Evolutionary conservation across 2,888 invertebrate genomes (phyloP).

Genomic region (Sphecodes monilicornis): DNA sequence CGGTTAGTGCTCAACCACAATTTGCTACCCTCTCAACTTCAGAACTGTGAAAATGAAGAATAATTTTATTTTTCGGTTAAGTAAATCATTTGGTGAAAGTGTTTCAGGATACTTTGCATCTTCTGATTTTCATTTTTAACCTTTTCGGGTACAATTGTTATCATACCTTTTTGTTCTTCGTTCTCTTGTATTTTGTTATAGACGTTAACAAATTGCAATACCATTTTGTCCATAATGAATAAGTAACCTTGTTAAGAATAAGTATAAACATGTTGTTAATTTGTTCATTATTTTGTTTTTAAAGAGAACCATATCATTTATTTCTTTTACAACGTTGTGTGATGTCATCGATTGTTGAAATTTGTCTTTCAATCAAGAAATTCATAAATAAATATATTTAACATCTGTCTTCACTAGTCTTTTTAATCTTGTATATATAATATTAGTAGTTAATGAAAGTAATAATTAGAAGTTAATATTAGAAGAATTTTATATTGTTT

Average conservation of each 20-base stretch:
- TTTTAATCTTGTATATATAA: neutral
- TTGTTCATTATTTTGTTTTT: neutral
- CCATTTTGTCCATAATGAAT: neutral
- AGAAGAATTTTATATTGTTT: too few species aligned
- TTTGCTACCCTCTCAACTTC: neutral
- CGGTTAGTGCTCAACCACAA: neutral
- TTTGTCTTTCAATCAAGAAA: neutral
- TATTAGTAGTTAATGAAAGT: too few species aligned
- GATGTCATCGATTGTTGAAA: neutral
- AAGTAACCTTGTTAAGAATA: neutral
- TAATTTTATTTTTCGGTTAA: neutral
- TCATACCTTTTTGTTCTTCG: neutral
- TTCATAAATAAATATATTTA: neutral
- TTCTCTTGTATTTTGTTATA: too few species aligned
- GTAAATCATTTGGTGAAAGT: neutral
- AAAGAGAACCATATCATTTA: neutral
- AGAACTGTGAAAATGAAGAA: neutral
- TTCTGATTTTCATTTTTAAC: neutral
- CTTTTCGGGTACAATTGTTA: neutral
- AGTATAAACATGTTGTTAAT: neutral
- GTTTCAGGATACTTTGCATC: neutral
- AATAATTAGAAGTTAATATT: too few species aligned
- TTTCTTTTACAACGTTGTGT: neutral
- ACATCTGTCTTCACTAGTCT: neutral
- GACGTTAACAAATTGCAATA: too few species aligned